Evolutionary conservation across 2,113 vertebrate genomes (phyloP).

Genomic region (Eulemur macaco): DNA sequence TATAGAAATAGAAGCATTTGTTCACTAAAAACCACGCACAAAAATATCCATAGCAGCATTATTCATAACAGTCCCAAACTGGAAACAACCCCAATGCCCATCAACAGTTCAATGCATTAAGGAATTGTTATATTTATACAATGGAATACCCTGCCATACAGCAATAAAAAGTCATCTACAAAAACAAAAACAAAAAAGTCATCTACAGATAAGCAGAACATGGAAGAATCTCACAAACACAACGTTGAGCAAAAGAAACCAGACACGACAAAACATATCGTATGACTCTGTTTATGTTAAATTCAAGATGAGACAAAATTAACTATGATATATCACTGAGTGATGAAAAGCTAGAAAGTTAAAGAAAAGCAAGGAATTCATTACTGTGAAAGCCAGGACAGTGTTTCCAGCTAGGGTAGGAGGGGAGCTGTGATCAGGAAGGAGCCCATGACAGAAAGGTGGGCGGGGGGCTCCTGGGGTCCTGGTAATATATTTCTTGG

Average conservation of each 20-base stretch:
- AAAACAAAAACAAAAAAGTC: background rate
- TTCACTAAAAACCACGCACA: background rate
- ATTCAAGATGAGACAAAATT: slow-evolving; percentile 5
- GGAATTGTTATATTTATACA: background rate
- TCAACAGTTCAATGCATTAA: background rate
- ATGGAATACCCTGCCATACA: background rate
- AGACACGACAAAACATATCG: background rate
- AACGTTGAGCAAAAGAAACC: background rate
- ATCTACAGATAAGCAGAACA: background rate
- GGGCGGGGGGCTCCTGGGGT: background rate
- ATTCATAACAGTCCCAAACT: background rate
- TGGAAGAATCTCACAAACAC: background rate
- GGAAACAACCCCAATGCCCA: background rate
- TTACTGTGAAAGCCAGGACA: background rate
- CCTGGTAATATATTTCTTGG: background rate
- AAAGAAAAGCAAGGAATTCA: slow-evolving; percentile 5
- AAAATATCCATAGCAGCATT: background rate
- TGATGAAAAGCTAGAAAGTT: background rate
- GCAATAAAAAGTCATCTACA: background rate
- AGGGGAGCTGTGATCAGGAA: background rate
- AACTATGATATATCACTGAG: background rate
- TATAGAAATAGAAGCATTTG: background rate
- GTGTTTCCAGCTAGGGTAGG: background rate
- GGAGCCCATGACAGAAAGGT: background rate
- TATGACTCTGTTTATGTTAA: background rate